Evolutionary conservation across 2,888 invertebrate genomes (phyloP).

Genomic region (Pilophorus perplexus): DNA sequence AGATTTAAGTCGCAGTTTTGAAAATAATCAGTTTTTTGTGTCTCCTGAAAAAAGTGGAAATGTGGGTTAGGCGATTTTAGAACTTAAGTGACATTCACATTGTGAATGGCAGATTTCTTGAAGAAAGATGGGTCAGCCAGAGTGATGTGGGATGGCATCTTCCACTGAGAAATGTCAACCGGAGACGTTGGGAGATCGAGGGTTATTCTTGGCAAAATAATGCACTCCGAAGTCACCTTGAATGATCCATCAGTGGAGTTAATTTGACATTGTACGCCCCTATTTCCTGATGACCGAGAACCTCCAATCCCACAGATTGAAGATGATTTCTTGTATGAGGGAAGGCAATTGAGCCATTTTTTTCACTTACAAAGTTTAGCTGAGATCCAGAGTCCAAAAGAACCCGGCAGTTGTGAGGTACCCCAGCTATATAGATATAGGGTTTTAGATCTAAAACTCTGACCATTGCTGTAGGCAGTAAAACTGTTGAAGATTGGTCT

Average conservation of each 20-base stretch:
- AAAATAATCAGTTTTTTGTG: too few relatives aligned
- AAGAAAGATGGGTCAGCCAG: slow-evolving; percentile 8
- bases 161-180: slow-evolving; percentile 4
- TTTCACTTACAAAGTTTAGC: too few relatives aligned
- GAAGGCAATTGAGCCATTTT: background rate
- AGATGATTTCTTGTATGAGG: background rate
- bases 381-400: too few relatives aligned
- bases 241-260: background rate
- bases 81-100: too few relatives aligned
- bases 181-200: background rate
- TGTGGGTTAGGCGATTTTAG: too few relatives aligned
- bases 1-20: too few relatives aligned
- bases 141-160: background rate
- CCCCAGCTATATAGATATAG: too few relatives aligned
- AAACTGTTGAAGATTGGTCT: too few relatives aligned
- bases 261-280: background rate
- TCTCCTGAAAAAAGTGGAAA: too few relatives aligned
- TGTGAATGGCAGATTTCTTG: background rate
- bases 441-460: background rate
- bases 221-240: background rate
- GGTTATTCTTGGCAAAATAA: slow-evolving; percentile 30
- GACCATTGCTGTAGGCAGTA: background rate
- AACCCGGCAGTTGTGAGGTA: too few relatives aligned
- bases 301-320: slow-evolving; percentile 5
- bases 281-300: too few relatives aligned